Conservation (phyloP, 2,113 vertebrate genomes). For the Aphelocoma coerulescens region DNA sequence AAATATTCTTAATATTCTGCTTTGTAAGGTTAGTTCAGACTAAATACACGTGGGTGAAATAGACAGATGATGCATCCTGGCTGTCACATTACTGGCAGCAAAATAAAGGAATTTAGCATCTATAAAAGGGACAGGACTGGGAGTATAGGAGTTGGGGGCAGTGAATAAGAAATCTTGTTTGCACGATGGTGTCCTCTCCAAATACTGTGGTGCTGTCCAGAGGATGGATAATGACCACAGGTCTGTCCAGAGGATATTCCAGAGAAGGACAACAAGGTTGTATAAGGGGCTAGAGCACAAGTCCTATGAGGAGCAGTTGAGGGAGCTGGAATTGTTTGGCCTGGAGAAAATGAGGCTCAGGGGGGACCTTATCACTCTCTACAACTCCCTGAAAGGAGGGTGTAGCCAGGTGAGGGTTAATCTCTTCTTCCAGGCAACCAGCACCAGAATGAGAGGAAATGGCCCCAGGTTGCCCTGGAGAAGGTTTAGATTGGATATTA, state of each 20-base stretch:
- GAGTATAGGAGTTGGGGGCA: accelerated
- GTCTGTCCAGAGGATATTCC: not conserved
- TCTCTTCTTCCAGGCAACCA: not conserved
- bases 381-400: not conserved
- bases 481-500: not conserved
- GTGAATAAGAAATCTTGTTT: not conserved
- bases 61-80: not conserved
- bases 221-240: not conserved
- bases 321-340: not conserved
- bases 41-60: not conserved
- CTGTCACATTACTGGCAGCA: not conserved
- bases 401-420: accelerated
- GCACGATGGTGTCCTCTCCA: not conserved
- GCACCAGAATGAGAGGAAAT: accelerated
- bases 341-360: not conserved
- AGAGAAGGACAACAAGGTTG: not conserved
- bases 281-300: not conserved
- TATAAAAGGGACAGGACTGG: not conserved
- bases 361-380: not conserved
- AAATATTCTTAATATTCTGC: not conserved
- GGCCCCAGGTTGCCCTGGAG: not conserved
- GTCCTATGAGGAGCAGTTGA: not conserved
- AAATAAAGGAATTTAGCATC: not conserved
- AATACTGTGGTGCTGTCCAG: not conserved
- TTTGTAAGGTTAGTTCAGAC: not conserved